Percentiles rank a stretch among this genome's conserved stretches.
These are phyloP conservation scores for Aurelia aurita complex sp. Pacific DNA, from an alignment of 30 jellyfish, hydroid and myxozoan genomes.

Conservation along the genomic window DNA sequence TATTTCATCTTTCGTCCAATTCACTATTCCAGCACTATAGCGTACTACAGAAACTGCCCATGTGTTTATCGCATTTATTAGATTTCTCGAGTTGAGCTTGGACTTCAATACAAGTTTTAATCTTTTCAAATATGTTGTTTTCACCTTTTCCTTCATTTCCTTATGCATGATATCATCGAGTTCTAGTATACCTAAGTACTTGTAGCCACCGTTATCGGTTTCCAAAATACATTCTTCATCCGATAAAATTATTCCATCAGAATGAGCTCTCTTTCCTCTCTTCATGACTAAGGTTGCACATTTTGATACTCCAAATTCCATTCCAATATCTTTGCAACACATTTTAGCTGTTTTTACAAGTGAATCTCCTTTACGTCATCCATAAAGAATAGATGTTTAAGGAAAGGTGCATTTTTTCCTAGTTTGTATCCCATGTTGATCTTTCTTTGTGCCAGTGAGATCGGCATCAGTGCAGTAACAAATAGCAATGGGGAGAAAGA, in stretches of 20 bases:
- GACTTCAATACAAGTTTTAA: no score
- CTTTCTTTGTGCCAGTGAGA: neutral
- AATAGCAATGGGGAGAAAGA: constrained; percentile 20
- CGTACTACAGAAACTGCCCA: constrained; percentile 43
- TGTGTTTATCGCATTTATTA: neutral
- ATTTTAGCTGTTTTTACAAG: constrained; percentile 20
- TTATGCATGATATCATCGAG: neutral
- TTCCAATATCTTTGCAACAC: constrained; percentile 44
- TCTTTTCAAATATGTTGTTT: constrained; percentile 21
- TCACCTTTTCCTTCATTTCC: constrained; percentile 41
- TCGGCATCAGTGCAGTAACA: constrained; percentile 13
- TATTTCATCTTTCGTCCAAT: neutral
- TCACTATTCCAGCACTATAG: no score
- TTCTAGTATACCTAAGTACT: no score
- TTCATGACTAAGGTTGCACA: constrained; percentile 25
- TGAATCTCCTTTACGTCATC: constrained; percentile 25
- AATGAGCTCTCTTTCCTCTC: constrained; percentile 34
- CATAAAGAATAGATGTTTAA: constrained; percentile 29
- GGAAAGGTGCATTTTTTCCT: neutral
- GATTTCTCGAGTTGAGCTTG: no score
- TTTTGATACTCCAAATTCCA: constrained; percentile 37
- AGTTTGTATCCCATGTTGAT: constrained; percentile 15
- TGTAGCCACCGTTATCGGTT: constrained; percentile 27
- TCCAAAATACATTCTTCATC: constrained; percentile 37
- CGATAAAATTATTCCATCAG: constrained; percentile 40